phyloP scores from a whole-genome alignment of 2,797 vertebrate species.

The Sylvilagus floridanus region DNA sequence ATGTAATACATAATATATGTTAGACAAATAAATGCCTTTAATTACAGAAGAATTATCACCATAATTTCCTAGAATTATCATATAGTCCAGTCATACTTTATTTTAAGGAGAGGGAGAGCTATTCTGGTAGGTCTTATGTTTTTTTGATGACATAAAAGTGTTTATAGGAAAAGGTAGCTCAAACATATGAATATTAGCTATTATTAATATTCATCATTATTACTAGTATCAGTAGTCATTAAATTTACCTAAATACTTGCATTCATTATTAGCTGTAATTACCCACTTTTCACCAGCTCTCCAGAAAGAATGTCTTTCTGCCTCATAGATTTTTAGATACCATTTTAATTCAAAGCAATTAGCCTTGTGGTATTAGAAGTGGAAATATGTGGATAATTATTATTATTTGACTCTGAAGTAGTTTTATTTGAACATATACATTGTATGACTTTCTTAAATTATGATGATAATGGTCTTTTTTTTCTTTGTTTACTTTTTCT shows the following conservation, averaged over 20 bases:
- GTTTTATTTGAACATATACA: too few species aligned
- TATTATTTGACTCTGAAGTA: too few species aligned
- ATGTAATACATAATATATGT: too few species aligned
- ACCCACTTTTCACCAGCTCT: neutral
- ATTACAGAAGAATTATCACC: neutral
- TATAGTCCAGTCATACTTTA: neutral
- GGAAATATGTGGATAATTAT: neutral
- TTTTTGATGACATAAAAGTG: neutral
- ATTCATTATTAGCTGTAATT: neutral
- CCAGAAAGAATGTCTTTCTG: neutral
- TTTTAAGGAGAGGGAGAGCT: neutral
- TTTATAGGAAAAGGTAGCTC: neutral
- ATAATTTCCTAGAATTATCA: neutral
- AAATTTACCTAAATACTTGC: neutral
- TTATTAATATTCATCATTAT: neutral
- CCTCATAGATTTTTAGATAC: neutral
- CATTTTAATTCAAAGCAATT: constrained; percentile 37
- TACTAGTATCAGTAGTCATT: neutral
- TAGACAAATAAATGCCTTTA: neutral
- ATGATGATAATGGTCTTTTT: too few species aligned
- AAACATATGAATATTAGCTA: neutral
- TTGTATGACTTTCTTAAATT: too few species aligned
- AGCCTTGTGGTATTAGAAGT: neutral
- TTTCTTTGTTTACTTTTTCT: too few species aligned
- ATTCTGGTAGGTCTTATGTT: neutral